Evolutionary conservation across 2,113 vertebrate species (phyloP).

Genomic region (Ursus arctos): DNA sequence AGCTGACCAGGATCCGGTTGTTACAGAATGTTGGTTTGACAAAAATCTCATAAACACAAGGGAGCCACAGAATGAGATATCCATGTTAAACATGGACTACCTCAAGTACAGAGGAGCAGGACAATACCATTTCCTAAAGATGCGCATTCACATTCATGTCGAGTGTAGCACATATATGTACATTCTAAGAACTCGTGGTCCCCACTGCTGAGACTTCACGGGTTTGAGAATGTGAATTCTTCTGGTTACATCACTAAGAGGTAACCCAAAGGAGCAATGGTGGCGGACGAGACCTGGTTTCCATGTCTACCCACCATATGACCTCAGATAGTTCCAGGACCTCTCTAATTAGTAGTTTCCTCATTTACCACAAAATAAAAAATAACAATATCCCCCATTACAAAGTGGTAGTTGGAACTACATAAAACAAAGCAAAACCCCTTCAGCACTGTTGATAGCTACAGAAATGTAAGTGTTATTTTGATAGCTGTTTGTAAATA

Average conservation of each 20-base stretch:
- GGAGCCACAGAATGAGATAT: neutral
- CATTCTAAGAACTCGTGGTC: rapidly evolving
- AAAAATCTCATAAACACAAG: constrained; percentile 6
- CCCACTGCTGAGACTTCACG: neutral
- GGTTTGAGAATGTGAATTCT: neutral
- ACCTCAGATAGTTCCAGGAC: neutral
- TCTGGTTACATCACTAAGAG: neutral
- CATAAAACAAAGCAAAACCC: neutral
- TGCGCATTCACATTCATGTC: neutral
- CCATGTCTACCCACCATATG: neutral
- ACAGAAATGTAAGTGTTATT: neutral
- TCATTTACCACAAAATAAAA: neutral
- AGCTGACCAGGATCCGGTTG: neutral
- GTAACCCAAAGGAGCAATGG: neutral
- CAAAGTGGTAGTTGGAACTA: neutral
- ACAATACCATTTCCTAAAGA: neutral
- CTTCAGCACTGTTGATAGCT: neutral
- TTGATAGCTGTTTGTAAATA: neutral
- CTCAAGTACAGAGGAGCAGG: neutral
- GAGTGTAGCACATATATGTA: neutral
- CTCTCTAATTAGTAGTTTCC: neutral
- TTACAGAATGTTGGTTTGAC: neutral
- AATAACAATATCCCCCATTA: neutral
- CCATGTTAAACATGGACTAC: neutral
- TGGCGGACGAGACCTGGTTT: neutral